Base-by-base conservation (phyloP, 1,140 invertebrate species). In the Ylistrum balloti region DNA sequence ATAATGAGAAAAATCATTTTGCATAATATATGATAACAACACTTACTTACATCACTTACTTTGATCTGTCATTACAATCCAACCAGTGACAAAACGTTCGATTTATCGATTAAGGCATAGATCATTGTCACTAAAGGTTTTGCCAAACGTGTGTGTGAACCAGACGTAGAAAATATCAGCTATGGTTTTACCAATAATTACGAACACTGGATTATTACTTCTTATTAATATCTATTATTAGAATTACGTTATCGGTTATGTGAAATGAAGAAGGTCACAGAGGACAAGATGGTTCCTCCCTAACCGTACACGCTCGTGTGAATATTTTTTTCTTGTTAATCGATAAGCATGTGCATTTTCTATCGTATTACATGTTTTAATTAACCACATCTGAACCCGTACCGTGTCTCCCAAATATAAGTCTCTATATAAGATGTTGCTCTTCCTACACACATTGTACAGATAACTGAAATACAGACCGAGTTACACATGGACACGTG, bases 151-250 rank as follows among this genome's bases (percentile, higher is more conserved):
- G 56, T 11, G 56, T 28, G 56, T 74, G 56, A 74, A 28, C 7
- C n/a, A 74, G 56, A 74, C 56, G 56, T 20, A 56, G 22, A 56
- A 7, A 56, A 74, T 74, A 11, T 74, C 56, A n/a, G 22, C 28
- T 74, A 74, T 74, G 56, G 22, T 74, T 74, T 74, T 74, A 22
- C 56, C 41, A 74, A 74, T 74, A n/a, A 74, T 74, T 74, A n/a
- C 9, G 28, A 28, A 28, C n/a, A n/a, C 3, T 74, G 5, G 28
- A 74, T 74, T 5, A n/a, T 28, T 74, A 28, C 56, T 17, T 74
- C 28, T 74, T 74, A 74, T 74, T 74, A 74, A n/a, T 5, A 74
- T 3, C n/a, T 3, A 28, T 74, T 74, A 74, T 74, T n/a, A 74
- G 22, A 28, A 17, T 28, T 17, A 74, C 22, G 5, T 56, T 74